These are phyloP conservation scores for Drosophila pseudoananassae DNA, from an alignment of 1,140 invertebrate species.

Conservation along the genomic window DNA sequence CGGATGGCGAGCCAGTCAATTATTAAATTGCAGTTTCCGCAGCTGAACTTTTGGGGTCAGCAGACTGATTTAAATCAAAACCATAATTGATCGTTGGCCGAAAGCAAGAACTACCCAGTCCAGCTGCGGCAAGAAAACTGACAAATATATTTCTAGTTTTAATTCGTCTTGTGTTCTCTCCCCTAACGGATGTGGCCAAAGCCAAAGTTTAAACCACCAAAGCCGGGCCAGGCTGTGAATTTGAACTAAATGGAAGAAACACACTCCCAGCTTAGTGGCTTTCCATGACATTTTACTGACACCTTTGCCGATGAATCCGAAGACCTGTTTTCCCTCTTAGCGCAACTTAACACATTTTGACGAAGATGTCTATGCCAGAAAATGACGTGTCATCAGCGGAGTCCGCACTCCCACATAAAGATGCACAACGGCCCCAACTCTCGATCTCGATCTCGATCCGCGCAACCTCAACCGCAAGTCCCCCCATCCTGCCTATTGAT, in stretches of 20 bases:
- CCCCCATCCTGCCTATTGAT: conserved; percentile 34
- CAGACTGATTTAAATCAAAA: conserved; percentile 84
- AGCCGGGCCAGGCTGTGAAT: conserved; percentile 52
- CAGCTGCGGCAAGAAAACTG: neutral
- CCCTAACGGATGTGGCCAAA: conserved; percentile 54
- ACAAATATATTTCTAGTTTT: conserved; percentile 42
- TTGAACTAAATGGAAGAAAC: conserved; percentile 9
- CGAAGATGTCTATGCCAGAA: conserved; percentile 78
- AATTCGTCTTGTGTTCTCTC: neutral
- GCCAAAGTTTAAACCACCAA: conserved; percentile 47
- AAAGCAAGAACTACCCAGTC: conserved; percentile 24
- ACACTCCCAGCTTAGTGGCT: conserved; percentile 64
- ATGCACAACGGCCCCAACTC: conserved; percentile 49
- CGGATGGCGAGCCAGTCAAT: conserved; percentile 65
- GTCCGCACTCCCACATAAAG: conserved; percentile 73
- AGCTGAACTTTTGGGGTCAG: conserved; percentile 84
- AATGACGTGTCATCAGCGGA: conserved; percentile 78
- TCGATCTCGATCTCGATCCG: conserved; percentile 25
- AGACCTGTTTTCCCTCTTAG: conserved; percentile 69
- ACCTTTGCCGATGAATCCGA: conserved; percentile 47
- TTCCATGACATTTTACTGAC: conserved; percentile 81
- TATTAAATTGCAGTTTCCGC: conserved; percentile 84
- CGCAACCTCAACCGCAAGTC: conserved; percentile 22
- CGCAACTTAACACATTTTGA: conserved; percentile 74
- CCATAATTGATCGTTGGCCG: conserved; percentile 77